Percentiles rank a stretch among this genome's conserved stretches.
Evolutionary conservation across 2,113 vertebrate genomes (phyloP).

Genomic region (Entosphenus tridentatus): DNA sequence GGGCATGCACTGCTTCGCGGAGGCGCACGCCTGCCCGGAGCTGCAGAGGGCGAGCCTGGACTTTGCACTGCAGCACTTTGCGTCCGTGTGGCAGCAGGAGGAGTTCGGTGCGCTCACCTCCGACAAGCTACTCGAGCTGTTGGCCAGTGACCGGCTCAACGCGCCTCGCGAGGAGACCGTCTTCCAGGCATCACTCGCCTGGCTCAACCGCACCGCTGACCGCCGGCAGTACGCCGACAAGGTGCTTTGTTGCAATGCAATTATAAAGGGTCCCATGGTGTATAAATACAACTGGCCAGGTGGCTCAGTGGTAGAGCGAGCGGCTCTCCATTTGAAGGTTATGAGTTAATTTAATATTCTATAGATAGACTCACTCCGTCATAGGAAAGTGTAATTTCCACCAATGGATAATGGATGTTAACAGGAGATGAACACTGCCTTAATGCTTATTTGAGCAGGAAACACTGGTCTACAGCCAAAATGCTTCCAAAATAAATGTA

Average conservation of each 20-base stretch:
- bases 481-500: too few relatives aligned
- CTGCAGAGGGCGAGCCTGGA: slow-evolving; percentile 33
- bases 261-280: too few relatives aligned
- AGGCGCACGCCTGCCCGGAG: slow-evolving; percentile 31
- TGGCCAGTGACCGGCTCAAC: slow-evolving; percentile 29
- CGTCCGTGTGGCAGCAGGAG: slow-evolving; percentile 26
- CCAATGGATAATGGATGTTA: too few relatives aligned
- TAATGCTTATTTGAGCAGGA: too few relatives aligned
- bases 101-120: slow-evolving; percentile 33
- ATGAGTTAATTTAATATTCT: too few relatives aligned
- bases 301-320: too few relatives aligned
- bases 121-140: slow-evolving; percentile 35
- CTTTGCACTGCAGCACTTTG: slow-evolving; percentile 35
- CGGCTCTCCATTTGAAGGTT: too few relatives aligned
- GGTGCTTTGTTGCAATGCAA: slow-evolving; percentile 14
- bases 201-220: slow-evolving; percentile 27
- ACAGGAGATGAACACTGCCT: too few relatives aligned
- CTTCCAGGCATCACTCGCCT: slow-evolving; percentile 30
- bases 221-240: slow-evolving; percentile 34
- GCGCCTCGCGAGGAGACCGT: slow-evolving; percentile 30
- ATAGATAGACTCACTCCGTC: too few relatives aligned
- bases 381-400: too few relatives aligned
- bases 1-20: slow-evolving; percentile 39
- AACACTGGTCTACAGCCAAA: too few relatives aligned
- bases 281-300: too few relatives aligned